Evolutionary conservation across 2,888 invertebrate genomes (phyloP), one percentile per base, ranked within the genome.

Genomic region (Xestia xanthographa): DNA sequence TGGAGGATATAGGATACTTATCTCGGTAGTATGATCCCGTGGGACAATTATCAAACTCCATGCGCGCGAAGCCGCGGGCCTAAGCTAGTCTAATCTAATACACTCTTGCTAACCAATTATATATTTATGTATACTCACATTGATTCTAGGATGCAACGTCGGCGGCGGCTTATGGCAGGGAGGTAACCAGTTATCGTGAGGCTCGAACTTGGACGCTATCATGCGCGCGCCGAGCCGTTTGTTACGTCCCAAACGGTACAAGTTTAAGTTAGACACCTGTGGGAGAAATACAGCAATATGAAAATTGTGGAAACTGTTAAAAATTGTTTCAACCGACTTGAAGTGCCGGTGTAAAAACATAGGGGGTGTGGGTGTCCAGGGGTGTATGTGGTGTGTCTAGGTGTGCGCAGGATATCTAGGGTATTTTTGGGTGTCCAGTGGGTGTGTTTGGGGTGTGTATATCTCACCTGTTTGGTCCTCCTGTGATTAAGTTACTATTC

Each of bases 121-220:
- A 34, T 2, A 60, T 22, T 17, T 67, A 41, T 65, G 5, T 22
- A 0, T 26, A 82, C 87, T 85, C 17, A 87, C 88, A 63, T 88
- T 86, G 0, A 82, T 67, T 6, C 82, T 77, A 11, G 92, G 91
- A 50, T 94, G 94, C 20, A 94, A 85, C 0, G 95, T 93, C 3
- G 93, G 93, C 0, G 99, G 99, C 11, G 99, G 98, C 85, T 98
- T 97, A 93, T 99, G 99, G 90, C 99, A 99, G 0, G 99, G 99
- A 0, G 99, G 99, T 38, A 99, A 94, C 99, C 99, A 99, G 95
- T 99, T 99, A 93, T 99, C 99, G 92, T 99, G 99, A 0, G 99
- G 99, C 91, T 99, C 99, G 95, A 99, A 99, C 95, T 99, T 99
- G 5, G 99, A 98, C 0, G 99, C 99, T 80, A 99, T 99, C 99